These are phyloP conservation scores for Erpornis zantholeuca DNA, from an alignment of 2,113 vertebrate species.

Conservation along the genomic window DNA sequence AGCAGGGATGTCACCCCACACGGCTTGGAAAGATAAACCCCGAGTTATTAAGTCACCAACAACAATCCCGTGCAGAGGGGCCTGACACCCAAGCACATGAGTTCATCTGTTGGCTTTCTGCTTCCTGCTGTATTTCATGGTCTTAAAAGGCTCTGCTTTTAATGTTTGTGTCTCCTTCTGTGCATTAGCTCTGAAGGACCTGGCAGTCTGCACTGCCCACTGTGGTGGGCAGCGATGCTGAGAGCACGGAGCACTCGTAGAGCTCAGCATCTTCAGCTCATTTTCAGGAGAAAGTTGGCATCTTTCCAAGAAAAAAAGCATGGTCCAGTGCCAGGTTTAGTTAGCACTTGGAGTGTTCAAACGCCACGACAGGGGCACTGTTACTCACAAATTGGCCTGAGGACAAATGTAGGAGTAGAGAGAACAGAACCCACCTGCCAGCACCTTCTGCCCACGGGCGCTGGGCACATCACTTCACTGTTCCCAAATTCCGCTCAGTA, in stretches of 20 bases:
- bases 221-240: not conserved
- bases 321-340: not conserved
- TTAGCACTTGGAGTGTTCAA: not conserved
- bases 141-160: not conserved
- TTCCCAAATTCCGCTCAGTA: not conserved
- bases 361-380: fast-evolving
- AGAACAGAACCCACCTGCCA: not conserved
- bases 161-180: not conserved
- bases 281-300: not conserved
- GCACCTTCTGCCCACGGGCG: not conserved
- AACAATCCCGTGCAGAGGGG: not conserved
- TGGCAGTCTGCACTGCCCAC: fast-evolving
- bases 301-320: not conserved
- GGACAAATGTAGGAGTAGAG: fast-evolving
- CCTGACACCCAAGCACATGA: not conserved
- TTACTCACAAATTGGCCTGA: not conserved
- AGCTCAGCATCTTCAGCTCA: not conserved
- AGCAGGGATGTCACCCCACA: not conserved
- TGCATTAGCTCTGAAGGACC: not conserved
- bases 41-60: not conserved
- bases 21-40: not conserved
- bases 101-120: not conserved
- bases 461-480: not conserved
- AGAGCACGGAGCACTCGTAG: not conserved
- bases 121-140: not conserved